Evolutionary conservation across 2,888 invertebrate species (phyloP), one percentile per base, ranked within the genome.

Genomic region (Aplocera efformata): DNA sequence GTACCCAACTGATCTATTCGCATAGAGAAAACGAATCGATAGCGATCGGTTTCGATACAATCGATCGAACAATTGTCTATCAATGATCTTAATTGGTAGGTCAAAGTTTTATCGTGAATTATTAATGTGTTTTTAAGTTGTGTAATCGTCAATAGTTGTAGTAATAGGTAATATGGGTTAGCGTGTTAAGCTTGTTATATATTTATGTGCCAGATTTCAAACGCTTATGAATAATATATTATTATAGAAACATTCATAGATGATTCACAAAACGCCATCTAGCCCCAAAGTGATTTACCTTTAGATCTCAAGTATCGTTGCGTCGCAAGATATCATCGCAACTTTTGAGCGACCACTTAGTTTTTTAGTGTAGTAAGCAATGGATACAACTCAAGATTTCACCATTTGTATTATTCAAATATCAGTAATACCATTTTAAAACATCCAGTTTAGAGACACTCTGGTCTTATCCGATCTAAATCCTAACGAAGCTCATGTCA

Each of bases 401-500:
- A 1, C 25, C 20, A 30, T 38, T 32, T 27, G 4, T 9, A 38
- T 27, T 31, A 32, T 32, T 34, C 21, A 34, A 30, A 41, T 34
- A 10, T 29, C 2, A 27, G 9, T n/a, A 13, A 25, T 10, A 32
- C 10, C 11, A 10, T 10, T 21, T 8, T 30, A 26, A 26, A 40
- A 9, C 9, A 5, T 20, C 13, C 5, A 17, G 13, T 39, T 22
- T 10, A 13, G 11, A 29, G 40, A 46, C 37, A 41, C 40, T 21
- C 38, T 28, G 40, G 41, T 35, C 33, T 41, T 42, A 42, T 32
- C 27, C 17, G 0, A 27, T 28, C 21, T n/a, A 33, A 33, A 42
- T 37, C 28, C 11, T 29, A 20, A 9, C 26, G 8, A 25, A 28
- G 58, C 72, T 75, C 74, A 76, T 76, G 67, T 58, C 66, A 70